Base-by-base conservation (phyloP, 2,113 vertebrate species). In the Megatriorchis doriae region DNA sequence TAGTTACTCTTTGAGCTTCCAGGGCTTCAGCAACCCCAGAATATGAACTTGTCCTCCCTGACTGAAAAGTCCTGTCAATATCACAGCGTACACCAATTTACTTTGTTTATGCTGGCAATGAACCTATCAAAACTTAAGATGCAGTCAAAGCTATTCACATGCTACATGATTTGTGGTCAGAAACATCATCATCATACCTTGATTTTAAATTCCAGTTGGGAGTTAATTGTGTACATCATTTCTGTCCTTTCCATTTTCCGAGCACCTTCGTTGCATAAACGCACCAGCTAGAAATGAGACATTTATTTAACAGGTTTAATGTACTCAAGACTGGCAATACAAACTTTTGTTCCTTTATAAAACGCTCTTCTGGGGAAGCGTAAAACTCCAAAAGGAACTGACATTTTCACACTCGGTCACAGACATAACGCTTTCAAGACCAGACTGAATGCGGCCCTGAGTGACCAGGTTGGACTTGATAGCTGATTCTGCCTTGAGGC, bases 181-280 rank as follows among this genome's bases (percentile, higher is more conserved):
- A 61, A 53, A 17, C 0, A 3, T 3, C 27, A 11, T 8, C 25
- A 22, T 2, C 77, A 22, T 98, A 99, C 99, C 99, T 99, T 99
- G 92, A 99, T 99, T 96, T 99, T 99, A 95, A 99, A 99, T 72
- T 99, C 99, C 98, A 99, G 98, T 89, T 99, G 99, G 56, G 99
- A 99, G 97, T 99, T 99, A 32, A 99, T 99, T 1, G 99, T 99
- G 91, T 99, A 99, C 99, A 99, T 99, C 99, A 99, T 99, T 93
- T 99, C 99, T 0, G 99, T 99, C 94, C 99, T 98, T 83, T 99
- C 99, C 99, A 99, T 99, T 16, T 97, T 99, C 58, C 99, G 98
- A 71, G 99, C 99, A 3, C 99, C 99, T 97, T 99, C 99, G 11
- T 99, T 99, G 89, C 99, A 99, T 42, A 99, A 98, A 19, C 99